Conservation (phyloP, 2,113 vertebrate genomes). For the Alosa alosa region DNA sequence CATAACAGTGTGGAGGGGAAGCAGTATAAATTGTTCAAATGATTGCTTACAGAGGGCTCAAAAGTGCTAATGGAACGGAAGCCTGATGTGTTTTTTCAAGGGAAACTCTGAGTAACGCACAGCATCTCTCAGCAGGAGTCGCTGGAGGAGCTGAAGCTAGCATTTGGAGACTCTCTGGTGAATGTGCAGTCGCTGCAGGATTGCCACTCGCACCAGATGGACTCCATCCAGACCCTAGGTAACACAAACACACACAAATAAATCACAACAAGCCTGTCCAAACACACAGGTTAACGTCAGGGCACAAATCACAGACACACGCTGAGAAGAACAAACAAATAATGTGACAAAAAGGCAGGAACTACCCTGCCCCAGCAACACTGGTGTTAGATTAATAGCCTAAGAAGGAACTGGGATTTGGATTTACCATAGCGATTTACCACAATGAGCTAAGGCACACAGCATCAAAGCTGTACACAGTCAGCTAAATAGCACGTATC, state of each 20-base stretch:
- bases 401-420: neutral
- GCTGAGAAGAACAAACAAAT: neutral
- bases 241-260: conserved; percentile 40
- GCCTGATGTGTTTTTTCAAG: neutral
- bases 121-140: conserved; percentile 72
- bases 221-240: conserved; percentile 84
- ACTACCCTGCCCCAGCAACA: neutral
- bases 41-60: conserved; percentile 9
- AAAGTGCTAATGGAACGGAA: neutral
- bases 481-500: conserved; percentile 15
- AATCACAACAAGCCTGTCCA: neutral
- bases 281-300: neutral
- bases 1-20: neutral
- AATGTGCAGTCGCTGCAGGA: conserved; percentile 88
- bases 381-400: neutral
- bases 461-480: conserved; percentile 8
- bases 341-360: neutral
- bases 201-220: conserved; percentile 92
- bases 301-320: neutral
- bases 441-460: conserved; percentile 12
- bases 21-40: neutral
- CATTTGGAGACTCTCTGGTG: conserved; percentile 83
- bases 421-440: neutral
- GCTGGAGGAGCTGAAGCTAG: conserved; percentile 90
- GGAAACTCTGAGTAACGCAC: neutral